Evolutionary conservation across 2,797 vertebrate species (phyloP).

Genomic region (Sciurus carolinensis): DNA sequence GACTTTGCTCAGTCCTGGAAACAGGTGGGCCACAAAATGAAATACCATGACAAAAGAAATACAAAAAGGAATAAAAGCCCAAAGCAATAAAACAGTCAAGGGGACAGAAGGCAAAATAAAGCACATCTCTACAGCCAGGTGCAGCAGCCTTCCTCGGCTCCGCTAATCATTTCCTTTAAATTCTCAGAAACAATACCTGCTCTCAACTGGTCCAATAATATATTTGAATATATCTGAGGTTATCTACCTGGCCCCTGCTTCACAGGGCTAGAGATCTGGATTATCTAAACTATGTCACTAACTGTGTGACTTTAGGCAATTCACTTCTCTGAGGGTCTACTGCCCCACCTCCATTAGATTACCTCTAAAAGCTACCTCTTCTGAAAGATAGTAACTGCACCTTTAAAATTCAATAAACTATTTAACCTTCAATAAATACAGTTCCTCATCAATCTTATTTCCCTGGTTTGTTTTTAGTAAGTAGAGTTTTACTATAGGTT

Average conservation of each 20-base stretch:
- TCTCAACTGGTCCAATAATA: neutral
- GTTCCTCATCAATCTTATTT: neutral
- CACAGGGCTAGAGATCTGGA: neutral
- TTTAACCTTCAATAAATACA: constrained; percentile 47
- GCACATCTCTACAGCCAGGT: neutral
- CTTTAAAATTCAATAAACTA: constrained; percentile 67
- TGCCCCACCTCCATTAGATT: constrained; percentile 30
- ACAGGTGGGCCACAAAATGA: constrained; percentile 12
- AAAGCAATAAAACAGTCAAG: neutral
- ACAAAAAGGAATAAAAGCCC: constrained; percentile 19
- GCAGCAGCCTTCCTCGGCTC: neutral
- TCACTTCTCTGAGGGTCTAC: constrained; percentile 51
- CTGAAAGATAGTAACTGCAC: constrained; percentile 14
- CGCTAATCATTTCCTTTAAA: neutral
- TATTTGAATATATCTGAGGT: neutral
- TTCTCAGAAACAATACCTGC: constrained; percentile 1
- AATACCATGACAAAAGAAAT: neutral
- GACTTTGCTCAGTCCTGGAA: constrained; percentile 34
- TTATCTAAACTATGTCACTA: constrained; percentile 4
- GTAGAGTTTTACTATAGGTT: neutral
- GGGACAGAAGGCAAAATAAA: neutral
- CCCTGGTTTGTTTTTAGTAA: constrained; percentile 3
- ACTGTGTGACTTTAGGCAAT: constrained; percentile 10
- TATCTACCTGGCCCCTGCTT: constrained; percentile 1
- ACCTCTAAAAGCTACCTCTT: constrained; percentile 35